These are phyloP conservation scores for Hemibagrus wyckioides DNA, from an alignment of 2,113 vertebrate genomes.

Conservation along the genomic window DNA sequence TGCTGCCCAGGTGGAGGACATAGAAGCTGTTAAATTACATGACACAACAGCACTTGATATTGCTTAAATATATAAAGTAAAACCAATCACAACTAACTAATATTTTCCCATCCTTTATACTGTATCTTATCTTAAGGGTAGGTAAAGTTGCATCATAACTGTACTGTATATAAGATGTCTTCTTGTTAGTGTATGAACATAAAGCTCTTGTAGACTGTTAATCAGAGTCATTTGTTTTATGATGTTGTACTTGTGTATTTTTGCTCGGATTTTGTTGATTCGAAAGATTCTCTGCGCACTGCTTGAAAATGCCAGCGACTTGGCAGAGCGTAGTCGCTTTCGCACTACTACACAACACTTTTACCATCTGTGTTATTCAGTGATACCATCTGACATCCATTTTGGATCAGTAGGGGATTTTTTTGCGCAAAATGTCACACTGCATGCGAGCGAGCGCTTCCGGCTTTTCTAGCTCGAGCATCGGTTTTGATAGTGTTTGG, in stretches of 20 bases:
- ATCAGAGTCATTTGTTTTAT: not conserved
- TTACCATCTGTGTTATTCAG: conserved; percentile 31
- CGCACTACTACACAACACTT: conserved; percentile 10
- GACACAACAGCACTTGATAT: not conserved
- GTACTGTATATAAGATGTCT: not conserved
- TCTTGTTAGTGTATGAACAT: not conserved
- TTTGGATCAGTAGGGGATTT: conserved; percentile 29
- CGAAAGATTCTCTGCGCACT: not conserved
- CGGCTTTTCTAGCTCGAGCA: conserved; percentile 2
- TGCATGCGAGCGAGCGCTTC: conserved; percentile 8
- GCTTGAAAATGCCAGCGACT: conserved; percentile 11
- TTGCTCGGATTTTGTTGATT: not conserved
- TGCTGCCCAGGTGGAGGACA: not conserved
- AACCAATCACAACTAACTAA: not conserved
- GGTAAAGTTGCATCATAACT: not conserved
- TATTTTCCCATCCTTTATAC: too few species aligned
- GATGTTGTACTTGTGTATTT: not conserved
- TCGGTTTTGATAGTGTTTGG: conserved; percentile 28
- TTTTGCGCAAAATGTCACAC: conserved; percentile 23
- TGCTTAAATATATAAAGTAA: not conserved
- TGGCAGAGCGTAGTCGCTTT: not conserved
- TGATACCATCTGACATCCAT: conserved; percentile 34
- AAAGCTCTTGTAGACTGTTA: not conserved
- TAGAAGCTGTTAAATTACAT: not conserved
- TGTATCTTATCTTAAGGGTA: not conserved